Base-by-base conservation (phyloP, 2,113 vertebrate genomes). In the Hemiscyllium ocellatum region DNA sequence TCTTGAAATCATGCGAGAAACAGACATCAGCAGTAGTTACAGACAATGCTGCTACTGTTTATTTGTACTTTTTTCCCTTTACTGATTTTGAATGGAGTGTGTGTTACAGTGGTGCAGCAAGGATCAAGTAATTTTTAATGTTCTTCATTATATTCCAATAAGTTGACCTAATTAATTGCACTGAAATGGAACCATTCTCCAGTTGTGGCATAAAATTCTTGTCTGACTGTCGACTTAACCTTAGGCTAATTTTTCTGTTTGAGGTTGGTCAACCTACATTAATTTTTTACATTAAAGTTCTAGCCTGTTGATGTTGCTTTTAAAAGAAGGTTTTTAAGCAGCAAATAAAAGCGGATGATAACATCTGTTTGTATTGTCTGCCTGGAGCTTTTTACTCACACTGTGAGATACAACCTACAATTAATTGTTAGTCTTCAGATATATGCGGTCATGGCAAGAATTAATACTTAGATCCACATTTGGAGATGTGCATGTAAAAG, bases 261-360 rank as follows among this genome's bases (percentile, higher is more conserved):
- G 98, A 96, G 98, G 98, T 98, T 95, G 96, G 12, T 80, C 95
- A 86, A 97, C 98, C 98, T 98, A 97, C 97, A 98, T 98, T 96
- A 97, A 97, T 97, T 97, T 96, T 97, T 96, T 97, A 97, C 97
- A 96, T 97, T 96, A 96, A 97, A 97, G 96, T 97, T 97, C 97
- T 97, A 97, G 97, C 97, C 98, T 98, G 97, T 97, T 97, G 98
- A 97, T 97, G 97, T 97, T 96, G 97, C 97, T 97, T 97, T 97
- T n/a, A 96, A 90, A 96, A 96, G 97, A 96, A 97, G 97, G 96
- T 97, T 97, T 97, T 97, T 97, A 98, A 96, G 56, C 97, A 97
- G 97, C 97, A 97, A 97, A 96, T 96, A 96, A 97, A 97, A 97
- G 97, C 97, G 97, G 97, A 96, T 97, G 97, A 97, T 97, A 97